phyloP scores from a whole-genome alignment of 2,797 vertebrate species.

The Rousettus madagascariensis region DNA sequence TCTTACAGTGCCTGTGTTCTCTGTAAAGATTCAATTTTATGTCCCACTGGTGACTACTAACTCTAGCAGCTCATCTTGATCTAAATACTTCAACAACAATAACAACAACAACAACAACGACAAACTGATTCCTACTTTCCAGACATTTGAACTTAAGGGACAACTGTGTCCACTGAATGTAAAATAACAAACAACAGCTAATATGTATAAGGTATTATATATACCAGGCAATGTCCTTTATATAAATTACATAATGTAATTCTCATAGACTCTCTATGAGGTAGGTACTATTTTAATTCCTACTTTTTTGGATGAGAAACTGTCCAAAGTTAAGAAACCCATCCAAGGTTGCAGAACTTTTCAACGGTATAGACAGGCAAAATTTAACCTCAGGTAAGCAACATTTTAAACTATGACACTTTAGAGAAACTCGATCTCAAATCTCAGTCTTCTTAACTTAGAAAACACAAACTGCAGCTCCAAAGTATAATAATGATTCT shows the following conservation, averaged over 20 bases:
- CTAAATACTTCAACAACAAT: background rate
- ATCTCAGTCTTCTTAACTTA: background rate
- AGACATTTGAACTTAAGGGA: constrained; percentile 36
- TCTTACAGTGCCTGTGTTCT: background rate
- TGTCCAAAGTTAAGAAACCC: background rate
- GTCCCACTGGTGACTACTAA: background rate
- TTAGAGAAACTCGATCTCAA: background rate
- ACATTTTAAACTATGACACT: background rate
- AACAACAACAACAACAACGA: no score
- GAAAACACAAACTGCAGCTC: background rate
- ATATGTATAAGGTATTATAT: background rate
- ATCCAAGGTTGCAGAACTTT: background rate
- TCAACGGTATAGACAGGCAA: background rate
- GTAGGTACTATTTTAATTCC: background rate
- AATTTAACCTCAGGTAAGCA: background rate
- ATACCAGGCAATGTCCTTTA: background rate
- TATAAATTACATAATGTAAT: background rate
- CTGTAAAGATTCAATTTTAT: background rate
- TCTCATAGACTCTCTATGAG: background rate
- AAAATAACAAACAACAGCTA: constrained; percentile 20
- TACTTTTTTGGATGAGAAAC: background rate
- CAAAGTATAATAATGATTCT: background rate
- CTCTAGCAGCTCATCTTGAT: background rate
- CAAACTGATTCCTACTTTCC: background rate
- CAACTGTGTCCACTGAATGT: background rate